Conservation (phyloP, 1,140 invertebrate species). For the Argopecten irradians region DNA sequence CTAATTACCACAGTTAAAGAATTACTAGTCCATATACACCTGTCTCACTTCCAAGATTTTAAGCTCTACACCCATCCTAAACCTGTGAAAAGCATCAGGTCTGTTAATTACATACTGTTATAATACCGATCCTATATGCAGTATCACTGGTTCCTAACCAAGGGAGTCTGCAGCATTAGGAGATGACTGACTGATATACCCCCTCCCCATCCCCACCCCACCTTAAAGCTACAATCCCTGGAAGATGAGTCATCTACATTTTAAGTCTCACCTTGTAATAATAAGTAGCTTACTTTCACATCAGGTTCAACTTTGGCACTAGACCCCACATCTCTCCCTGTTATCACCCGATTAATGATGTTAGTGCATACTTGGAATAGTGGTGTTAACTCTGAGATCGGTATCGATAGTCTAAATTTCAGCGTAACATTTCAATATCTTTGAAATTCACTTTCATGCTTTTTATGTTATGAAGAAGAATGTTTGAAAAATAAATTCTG, state of each 20-base stretch:
- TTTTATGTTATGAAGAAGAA: background rate
- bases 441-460: background rate
- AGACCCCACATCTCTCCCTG: background rate
- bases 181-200: background rate
- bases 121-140: background rate
- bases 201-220: too few relatives aligned
- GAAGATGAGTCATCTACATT: slow-evolving; percentile 14
- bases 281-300: background rate
- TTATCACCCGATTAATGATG: background rate
- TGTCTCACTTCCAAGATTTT: too few relatives aligned
- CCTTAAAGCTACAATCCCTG: too few relatives aligned
- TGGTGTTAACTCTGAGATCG: background rate
- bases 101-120: background rate
- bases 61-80: too few relatives aligned
- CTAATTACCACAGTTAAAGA: too few relatives aligned
- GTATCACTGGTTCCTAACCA: background rate
- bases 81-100: too few relatives aligned
- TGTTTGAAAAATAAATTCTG: background rate
- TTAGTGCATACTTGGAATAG: background rate
- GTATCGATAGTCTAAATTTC: background rate
- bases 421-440: background rate
- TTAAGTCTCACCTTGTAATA: background rate
- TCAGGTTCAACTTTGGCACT: background rate
- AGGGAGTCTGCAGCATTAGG: background rate
- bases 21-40: too few relatives aligned